phyloP scores from a whole-genome alignment of 2,797 vertebrate species.

The Percopsis omiscomaycus region DNA sequence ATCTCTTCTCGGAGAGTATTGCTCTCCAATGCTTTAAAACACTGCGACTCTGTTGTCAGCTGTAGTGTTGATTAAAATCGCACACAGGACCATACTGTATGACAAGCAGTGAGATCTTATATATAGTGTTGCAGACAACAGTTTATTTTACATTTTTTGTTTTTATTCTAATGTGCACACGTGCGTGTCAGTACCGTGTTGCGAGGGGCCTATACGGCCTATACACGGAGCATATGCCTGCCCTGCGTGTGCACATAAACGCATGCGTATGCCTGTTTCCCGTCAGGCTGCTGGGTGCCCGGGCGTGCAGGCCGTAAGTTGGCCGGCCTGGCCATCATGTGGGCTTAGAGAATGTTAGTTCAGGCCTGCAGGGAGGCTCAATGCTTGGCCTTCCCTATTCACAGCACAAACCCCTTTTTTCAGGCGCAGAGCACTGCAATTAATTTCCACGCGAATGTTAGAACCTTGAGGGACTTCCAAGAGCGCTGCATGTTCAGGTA shows the following conservation, averaged over 20 bases:
- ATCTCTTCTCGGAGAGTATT: conserved; percentile 53
- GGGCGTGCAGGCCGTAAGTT: conserved; percentile 48
- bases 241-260: background rate
- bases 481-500: conserved; percentile 53
- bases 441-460: conserved; percentile 66
- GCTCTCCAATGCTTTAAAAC: conserved; percentile 60
- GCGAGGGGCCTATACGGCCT: no score
- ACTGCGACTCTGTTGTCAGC: conserved; percentile 51
- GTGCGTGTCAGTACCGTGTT: no score
- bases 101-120: conserved; percentile 59
- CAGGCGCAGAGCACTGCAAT: conserved; percentile 72
- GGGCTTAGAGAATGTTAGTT: conserved; percentile 63
- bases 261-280: conserved; percentile 45
- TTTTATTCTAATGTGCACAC: no score
- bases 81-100: conserved; percentile 44
- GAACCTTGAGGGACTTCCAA: conserved; percentile 70
- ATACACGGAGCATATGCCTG: background rate
- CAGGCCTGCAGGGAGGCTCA: conserved; percentile 63
- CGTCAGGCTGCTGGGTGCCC: conserved; percentile 52
- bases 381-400: conserved; percentile 65
- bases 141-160: no score
- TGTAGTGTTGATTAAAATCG: conserved; percentile 62
- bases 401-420: conserved; percentile 72
- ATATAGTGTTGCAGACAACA: conserved; percentile 41
- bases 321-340: conserved; percentile 45